Evolutionary conservation across 2,888 invertebrate species (phyloP), one percentile per base, ranked within the genome.

Genomic region (Acleris laterana): DNA sequence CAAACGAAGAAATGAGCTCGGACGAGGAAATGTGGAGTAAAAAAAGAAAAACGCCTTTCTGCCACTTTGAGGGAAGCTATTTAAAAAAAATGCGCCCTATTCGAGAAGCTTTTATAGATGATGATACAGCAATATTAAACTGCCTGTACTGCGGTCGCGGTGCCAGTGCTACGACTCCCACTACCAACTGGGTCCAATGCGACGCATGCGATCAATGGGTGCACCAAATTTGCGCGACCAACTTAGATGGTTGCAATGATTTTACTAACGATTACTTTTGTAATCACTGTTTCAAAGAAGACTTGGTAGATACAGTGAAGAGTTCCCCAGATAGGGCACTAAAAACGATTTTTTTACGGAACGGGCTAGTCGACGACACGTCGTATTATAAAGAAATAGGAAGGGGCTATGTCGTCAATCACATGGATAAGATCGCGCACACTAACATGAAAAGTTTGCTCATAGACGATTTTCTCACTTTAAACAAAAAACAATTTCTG

Each of bases 21-120:
- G 32, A 59, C 3, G 59, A 59, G 17, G 59, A 59, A n/a, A 50
- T n/a, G 16, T 38, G 50, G 50, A n/a, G n/a, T 16, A 20, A 38
- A 16, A 59, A 50, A 13, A 22, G n/a, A 20, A 32, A 58, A 19
- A 19, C 16, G 7, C 4, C 48, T 4, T 49, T 48, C 11, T 17
- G 48, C 19, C 49, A 49, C 17, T 58, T 58, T 5, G 58, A 58
- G 22, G 58, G 58, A 2, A 28, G 49, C 13, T 17, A 48, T 19
- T 48, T 49, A n/a, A 19, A 49, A 58, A 49, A 58, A 2, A 20
- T 20, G 20, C 20, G 20, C 20, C 20, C 20, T 20, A 20, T 20
- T 20, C 20, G 22, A 22, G 22, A 22, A 4, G 22, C 22, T 4
- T 22, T 2, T 2, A 2, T 22, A 4, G n/a, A n/a, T n/a, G 22